A percentile compares a stretch with the other conserved stretches of the same genome.
phyloP scores from a whole-genome alignment of 2,797 vertebrate species.

The Sphenopsis melanotis region DNA sequence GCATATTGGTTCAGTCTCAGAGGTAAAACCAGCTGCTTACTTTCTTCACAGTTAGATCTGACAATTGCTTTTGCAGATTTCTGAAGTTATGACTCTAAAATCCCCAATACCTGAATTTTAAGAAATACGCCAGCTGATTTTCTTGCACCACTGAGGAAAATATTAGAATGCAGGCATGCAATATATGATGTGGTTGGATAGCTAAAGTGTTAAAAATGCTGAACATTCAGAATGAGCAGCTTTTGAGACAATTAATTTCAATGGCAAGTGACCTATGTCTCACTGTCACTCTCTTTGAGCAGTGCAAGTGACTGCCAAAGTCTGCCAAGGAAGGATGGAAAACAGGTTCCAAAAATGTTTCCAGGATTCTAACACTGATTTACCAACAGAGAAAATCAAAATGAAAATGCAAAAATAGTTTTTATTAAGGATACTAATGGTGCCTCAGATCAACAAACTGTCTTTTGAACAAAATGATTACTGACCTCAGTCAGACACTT shows the following conservation, averaged over 20 bases:
- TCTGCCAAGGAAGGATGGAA: conserved; percentile 20
- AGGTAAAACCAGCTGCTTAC: neutral
- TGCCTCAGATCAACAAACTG: conserved; percentile 15
- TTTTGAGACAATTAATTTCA: neutral
- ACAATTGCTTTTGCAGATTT: neutral
- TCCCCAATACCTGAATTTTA: neutral
- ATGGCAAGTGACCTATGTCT: neutral
- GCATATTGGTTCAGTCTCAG: neutral
- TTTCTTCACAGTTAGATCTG: neutral
- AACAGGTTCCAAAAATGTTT: conserved; percentile 12
- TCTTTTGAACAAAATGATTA: conserved; percentile 35
- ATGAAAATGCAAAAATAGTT: neutral
- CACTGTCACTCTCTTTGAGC: conserved; percentile 3
- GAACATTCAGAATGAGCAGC: neutral
- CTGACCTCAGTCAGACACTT: neutral
- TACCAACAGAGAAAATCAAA: neutral
- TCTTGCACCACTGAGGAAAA: neutral
- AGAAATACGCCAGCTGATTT: neutral
- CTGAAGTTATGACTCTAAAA: neutral
- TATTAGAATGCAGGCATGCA: neutral
- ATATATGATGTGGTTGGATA: neutral
- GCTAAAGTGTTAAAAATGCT: neutral
- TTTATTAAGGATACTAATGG: neutral
- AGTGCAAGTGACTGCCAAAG: neutral
- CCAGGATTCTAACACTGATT: neutral